Evolutionary conservation across 2,113 vertebrate genomes (phyloP).

Genomic region (Hemichromis elongatus): DNA sequence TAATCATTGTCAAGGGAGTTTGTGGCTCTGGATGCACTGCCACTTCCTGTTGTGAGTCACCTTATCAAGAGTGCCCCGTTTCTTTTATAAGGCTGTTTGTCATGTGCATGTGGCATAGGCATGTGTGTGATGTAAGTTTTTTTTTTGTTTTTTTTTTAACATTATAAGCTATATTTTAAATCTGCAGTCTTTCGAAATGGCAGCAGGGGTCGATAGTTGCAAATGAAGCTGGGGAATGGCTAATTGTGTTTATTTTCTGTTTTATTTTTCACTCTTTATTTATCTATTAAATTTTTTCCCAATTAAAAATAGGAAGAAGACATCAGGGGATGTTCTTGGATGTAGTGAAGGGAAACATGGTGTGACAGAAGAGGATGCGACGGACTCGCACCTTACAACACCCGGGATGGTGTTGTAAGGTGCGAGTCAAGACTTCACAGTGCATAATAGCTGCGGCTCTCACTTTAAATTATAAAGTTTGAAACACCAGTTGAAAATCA

Average conservation of each 20-base stretch:
- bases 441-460: background rate
- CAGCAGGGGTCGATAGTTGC: background rate
- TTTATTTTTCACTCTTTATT: background rate
- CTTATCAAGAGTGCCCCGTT: background rate
- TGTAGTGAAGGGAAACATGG: background rate
- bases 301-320: background rate
- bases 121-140: background rate
- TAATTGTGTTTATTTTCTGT: background rate
- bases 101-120: background rate
- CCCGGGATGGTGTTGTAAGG: background rate
- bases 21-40: rapidly evolving
- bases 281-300: background rate
- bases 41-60: background rate
- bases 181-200: background rate
- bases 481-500: rapidly evolving
- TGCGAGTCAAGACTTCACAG: background rate
- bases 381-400: background rate
- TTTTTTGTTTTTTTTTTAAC: background rate
- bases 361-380: background rate
- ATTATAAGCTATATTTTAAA: background rate
- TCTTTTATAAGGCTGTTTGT: background rate
- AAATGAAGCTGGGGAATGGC: background rate
- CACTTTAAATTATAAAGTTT: background rate
- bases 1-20: background rate
- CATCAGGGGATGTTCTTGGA: background rate